Evolutionary conservation across 2,797 vertebrate species (phyloP).

Genomic region (Hylomyscus alleni): DNA sequence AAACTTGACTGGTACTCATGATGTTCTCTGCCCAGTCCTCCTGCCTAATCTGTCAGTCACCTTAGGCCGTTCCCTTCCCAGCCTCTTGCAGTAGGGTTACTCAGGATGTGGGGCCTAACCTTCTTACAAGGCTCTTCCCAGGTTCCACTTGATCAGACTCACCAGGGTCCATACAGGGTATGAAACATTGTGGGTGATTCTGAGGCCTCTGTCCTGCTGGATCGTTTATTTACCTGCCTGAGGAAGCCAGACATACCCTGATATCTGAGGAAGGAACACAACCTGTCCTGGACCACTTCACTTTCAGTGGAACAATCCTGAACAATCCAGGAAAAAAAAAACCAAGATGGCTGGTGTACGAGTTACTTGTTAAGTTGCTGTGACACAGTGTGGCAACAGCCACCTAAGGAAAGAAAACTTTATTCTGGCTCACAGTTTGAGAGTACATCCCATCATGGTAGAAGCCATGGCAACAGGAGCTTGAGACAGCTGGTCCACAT

Average conservation of each 20-base stretch:
- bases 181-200: not conserved
- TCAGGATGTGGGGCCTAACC: not conserved
- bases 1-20: not conserved
- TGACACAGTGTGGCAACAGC: not conserved
- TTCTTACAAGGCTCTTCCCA: not conserved
- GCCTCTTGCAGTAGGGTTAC: not conserved
- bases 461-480: no score
- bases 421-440: not conserved
- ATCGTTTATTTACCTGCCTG: not conserved
- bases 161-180: not conserved
- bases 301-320: not conserved
- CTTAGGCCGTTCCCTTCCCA: not conserved
- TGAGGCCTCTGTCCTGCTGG: not conserved
- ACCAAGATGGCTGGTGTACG: accelerated
- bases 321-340: not conserved
- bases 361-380: not conserved
- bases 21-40: not conserved
- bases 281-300: not conserved
- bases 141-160: not conserved
- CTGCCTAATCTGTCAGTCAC: not conserved
- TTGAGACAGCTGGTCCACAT: no score
- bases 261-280: not conserved
- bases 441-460: not conserved
- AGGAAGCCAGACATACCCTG: not conserved
- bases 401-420: not conserved